Base-by-base conservation (phyloP, 1,140 invertebrate species). In the Eurosta solidaginis region DNA sequence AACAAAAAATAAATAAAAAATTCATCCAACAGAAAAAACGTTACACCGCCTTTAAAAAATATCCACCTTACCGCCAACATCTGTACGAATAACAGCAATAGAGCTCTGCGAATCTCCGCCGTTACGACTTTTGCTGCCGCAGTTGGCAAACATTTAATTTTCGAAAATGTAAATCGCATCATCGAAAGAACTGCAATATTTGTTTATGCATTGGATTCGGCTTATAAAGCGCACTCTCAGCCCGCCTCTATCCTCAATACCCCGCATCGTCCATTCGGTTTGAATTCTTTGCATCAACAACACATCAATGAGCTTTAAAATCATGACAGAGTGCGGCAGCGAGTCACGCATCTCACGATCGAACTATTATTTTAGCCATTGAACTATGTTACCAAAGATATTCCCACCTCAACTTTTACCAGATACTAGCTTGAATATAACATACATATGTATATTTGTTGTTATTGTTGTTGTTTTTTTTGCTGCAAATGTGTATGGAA, bases 321-420 rank as follows among this genome's bases (percentile, higher is more conserved):
- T 36, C 59, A 68, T 42, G 59, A 17, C n/a, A 68, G 29, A 68
- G 29, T 63, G 27, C 45, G 52, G 40, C 52, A 63, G 54, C 25
- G 45, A 74, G 49, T 78, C 77, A 78, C 77, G 77, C 77, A 78
- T 74, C 68, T 78, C 77, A 78, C 77, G 77, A 78, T 75, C 77
- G 73, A 78, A 74, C 77, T 49, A 78, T 78, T 78, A 78, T 74
- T 47, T 59, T n/a, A n/a, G n/a, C n/a, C 17, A 20, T n/a, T 20
- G 59, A n/a, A n/a, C 33, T 36, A 20, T 68, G 59, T n/a, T 20
- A 33, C 59, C 59, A 68, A 68, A 68, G 0, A 68, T 68, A 40
- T 68, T 68, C 59, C 59, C 59, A 68, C 33, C 59, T 68, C 36
- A 40, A 40, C 27, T 68, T 68, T n/a, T n/a, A n/a, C n/a, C n/a